A percentile compares a stretch with the other conserved stretches of the same genome.
phyloP scores from a whole-genome alignment of 2,113 vertebrate species.

The Apodemus speciosus region DNA sequence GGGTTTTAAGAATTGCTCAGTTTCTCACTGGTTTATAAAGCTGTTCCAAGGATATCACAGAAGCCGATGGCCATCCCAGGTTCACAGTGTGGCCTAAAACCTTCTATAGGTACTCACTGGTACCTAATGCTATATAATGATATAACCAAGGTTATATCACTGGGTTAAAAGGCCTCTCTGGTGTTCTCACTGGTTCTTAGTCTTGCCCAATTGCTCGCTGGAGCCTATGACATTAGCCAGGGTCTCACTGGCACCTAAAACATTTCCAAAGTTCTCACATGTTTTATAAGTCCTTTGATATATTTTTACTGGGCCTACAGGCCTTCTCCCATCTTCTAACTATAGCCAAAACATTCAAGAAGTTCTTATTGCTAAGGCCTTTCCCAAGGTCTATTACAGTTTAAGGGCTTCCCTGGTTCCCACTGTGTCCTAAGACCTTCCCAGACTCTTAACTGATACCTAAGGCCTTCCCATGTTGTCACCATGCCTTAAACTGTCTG shows the following conservation, averaged over 20 bases:
- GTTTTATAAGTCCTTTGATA: neutral
- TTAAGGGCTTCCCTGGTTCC: neutral
- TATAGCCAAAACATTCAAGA: neutral
- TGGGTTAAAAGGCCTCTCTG: neutral
- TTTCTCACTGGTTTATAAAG: no score
- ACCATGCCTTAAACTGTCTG: no score
- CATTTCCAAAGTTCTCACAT: neutral
- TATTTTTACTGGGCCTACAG: neutral
- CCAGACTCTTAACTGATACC: no score
- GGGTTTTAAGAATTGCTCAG: no score
- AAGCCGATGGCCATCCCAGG: neutral
- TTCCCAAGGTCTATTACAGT: no score
- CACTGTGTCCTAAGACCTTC: neutral
- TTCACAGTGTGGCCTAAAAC: neutral
- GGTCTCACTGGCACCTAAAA: neutral
- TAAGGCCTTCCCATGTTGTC: neutral
- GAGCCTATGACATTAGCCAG: neutral
- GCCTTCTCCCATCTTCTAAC: neutral
- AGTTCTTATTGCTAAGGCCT: neutral
- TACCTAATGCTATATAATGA: neutral
- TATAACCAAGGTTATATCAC: neutral
- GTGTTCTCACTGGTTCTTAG: neutral
- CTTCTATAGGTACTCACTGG: neutral
- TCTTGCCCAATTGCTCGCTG: neutral
- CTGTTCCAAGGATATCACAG: no score